phyloP scores from a whole-genome alignment of 2,888 invertebrate genomes.

The Hoplodrina ambigua region DNA sequence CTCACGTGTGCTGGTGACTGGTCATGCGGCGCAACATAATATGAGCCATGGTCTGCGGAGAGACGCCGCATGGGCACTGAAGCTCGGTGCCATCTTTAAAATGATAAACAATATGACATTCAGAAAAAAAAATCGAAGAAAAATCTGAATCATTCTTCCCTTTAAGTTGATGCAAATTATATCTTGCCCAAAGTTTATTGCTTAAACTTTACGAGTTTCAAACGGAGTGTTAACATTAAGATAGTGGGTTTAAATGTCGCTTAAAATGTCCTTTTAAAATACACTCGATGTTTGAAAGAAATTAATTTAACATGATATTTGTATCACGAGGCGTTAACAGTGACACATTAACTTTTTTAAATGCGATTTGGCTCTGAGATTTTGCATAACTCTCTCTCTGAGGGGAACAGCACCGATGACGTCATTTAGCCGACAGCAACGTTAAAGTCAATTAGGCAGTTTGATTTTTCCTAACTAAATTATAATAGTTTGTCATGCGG shows the following conservation, averaged over 20 bases:
- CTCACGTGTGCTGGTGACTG: no score
- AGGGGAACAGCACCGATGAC: neutral
- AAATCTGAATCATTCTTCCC: conserved; percentile 37
- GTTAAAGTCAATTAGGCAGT: neutral
- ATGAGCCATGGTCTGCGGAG: no score
- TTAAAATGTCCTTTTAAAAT: conserved; percentile 59
- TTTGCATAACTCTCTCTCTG: neutral
- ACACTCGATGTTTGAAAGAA: conserved; percentile 39
- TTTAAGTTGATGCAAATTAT: conserved; percentile 79
- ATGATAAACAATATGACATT: no score
- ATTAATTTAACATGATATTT: conserved; percentile 61
- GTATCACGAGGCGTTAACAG: conserved; percentile 38
- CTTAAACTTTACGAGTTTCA: conserved; percentile 78
- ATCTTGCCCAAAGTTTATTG: conserved; percentile 81
- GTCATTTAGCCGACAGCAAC: neutral
- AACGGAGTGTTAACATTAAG: conserved; percentile 84
- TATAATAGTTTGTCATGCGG: no score
- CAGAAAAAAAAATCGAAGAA: neutral
- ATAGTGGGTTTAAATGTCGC: conserved; percentile 74
- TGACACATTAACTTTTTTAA: conserved; percentile 37
- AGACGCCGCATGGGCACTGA: no score
- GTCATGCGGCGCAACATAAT: no score
- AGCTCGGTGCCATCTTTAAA: no score
- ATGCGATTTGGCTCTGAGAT: conserved; percentile 33
- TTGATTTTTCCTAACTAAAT: no score